Percentiles rank a stretch among this genome's conserved stretches.
Conservation (phyloP, 2,113 vertebrate genomes). For the Sceloporus undulatus region DNA sequence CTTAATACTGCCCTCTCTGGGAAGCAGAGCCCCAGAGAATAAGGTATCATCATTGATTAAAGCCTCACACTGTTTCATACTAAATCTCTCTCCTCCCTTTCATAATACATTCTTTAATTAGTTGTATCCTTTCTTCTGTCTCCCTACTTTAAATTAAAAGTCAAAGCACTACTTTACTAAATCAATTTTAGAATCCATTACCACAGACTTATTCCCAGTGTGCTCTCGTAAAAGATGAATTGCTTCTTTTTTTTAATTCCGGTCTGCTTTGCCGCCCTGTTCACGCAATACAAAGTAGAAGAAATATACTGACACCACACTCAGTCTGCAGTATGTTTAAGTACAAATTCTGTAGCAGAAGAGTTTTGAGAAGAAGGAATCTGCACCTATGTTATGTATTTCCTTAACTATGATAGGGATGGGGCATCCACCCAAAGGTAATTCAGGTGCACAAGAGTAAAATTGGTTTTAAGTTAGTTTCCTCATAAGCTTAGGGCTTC, state of each 20-base stretch:
- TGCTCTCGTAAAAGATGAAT: slow-evolving; percentile 54
- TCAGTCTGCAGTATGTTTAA: neutral
- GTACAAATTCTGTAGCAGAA: neutral
- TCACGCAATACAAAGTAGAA: slow-evolving; percentile 3
- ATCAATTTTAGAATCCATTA: slow-evolving; percentile 62
- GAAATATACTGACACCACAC: slow-evolving; percentile 5
- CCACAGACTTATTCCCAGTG: slow-evolving; percentile 30
- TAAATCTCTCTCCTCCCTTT: slow-evolving; percentile 21
- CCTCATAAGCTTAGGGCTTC: neutral
- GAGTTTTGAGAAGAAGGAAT: neutral
- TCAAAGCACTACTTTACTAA: slow-evolving; percentile 56
- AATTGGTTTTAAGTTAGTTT: neutral
- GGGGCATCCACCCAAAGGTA: neutral
- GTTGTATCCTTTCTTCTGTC: slow-evolving; percentile 54
- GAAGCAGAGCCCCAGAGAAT: neutral
- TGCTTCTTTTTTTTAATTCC: slow-evolving; percentile 18
- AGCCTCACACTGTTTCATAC: slow-evolving; percentile 27
- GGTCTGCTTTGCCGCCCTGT: slow-evolving; percentile 34
- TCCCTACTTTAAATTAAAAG: slow-evolving; percentile 67
- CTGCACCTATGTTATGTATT: neutral
- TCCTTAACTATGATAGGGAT: neutral
- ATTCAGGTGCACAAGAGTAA: neutral
- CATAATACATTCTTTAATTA: slow-evolving; percentile 57
- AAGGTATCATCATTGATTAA: slow-evolving; percentile 54
- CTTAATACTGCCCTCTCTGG: slow-evolving; percentile 25